A percentile compares a stretch with the other conserved stretches of the same genome.
phyloP scores from a whole-genome alignment of 2,888 invertebrate species.

The Ochlodes sylvanus region DNA sequence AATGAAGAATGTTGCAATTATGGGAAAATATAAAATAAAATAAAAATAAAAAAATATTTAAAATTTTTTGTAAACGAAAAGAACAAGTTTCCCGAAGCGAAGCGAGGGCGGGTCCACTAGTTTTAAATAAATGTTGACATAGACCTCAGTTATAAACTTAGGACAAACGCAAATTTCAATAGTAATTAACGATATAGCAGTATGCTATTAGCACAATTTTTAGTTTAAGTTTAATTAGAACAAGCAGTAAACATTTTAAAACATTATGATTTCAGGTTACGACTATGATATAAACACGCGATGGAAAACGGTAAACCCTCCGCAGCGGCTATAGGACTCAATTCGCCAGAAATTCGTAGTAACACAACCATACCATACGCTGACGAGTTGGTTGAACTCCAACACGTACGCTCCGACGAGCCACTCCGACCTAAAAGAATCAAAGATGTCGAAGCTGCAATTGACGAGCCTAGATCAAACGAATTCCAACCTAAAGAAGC shows the following conservation, averaged over 20 bases:
- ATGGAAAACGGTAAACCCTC: conserved; percentile 49
- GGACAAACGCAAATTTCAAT: too few relatives aligned
- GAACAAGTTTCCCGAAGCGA: too few relatives aligned
- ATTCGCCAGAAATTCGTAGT: conserved; percentile 64
- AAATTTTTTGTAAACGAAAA: too few relatives aligned
- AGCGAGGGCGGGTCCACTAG: too few relatives aligned
- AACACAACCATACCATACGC: conserved; percentile 56
- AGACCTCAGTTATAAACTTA: too few relatives aligned
- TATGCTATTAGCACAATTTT: too few relatives aligned
- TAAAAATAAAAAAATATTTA: too few relatives aligned
- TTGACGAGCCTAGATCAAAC: conserved; percentile 38
- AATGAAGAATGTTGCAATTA: too few relatives aligned
- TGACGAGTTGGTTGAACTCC: conserved; percentile 65
- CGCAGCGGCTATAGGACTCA: conserved; percentile 68
- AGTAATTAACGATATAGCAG: too few relatives aligned
- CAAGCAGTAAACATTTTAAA: neutral
- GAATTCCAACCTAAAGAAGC: conserved; percentile 27
- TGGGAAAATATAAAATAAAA: too few relatives aligned
- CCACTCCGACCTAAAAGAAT: conserved; percentile 56
- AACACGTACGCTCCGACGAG: conserved; percentile 54
- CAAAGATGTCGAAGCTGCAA: conserved; percentile 54
- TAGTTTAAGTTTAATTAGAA: neutral
- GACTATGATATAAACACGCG: conserved; percentile 63
- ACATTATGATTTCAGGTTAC: conserved; percentile 56
- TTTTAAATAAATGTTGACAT: too few relatives aligned